A percentile compares a stretch with the other conserved stretches of the same genome.
Conservation (phyloP, 2,113 vertebrate species). For the Anoura caudifer region DNA sequence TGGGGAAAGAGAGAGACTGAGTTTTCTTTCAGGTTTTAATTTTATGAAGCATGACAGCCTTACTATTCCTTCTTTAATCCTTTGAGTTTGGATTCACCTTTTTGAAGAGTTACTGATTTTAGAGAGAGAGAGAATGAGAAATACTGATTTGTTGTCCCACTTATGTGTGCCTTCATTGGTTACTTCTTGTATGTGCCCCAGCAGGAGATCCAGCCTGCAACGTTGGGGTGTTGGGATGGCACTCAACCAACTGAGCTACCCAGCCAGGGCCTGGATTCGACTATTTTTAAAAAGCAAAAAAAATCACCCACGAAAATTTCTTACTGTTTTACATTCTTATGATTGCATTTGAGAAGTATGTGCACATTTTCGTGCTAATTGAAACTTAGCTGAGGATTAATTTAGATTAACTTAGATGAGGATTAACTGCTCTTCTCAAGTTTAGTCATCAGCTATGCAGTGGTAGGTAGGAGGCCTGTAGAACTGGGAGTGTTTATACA, state of each 20-base stretch:
- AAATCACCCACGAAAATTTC: neutral
- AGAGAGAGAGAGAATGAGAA: too few relatives aligned
- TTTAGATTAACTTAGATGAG: too few relatives aligned
- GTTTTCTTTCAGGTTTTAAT: neutral
- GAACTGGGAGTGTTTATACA: slow-evolving; percentile 59
- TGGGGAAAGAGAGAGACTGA: neutral
- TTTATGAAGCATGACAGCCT: neutral
- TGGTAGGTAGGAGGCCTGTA: slow-evolving; percentile 61
- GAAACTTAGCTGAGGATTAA: too few relatives aligned
- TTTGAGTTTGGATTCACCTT: slow-evolving; percentile 26
- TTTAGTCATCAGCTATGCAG: slow-evolving; percentile 33
- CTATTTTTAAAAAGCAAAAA: neutral
- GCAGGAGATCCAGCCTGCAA: too few relatives aligned
- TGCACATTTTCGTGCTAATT: neutral
- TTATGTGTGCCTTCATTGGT: too few relatives aligned
- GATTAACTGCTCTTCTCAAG: slow-evolving; percentile 62
- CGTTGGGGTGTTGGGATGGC: too few relatives aligned
- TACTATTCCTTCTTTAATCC: neutral
- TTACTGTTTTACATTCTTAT: neutral
- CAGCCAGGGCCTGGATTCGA: neutral
- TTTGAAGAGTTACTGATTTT: neutral
- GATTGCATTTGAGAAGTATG: neutral
- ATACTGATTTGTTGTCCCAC: too few relatives aligned
- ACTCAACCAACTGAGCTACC: too few relatives aligned
- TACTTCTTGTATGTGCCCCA: too few relatives aligned